Base-by-base conservation (phyloP, 2,888 invertebrate genomes). In the Mythimna vitellina region DNA sequence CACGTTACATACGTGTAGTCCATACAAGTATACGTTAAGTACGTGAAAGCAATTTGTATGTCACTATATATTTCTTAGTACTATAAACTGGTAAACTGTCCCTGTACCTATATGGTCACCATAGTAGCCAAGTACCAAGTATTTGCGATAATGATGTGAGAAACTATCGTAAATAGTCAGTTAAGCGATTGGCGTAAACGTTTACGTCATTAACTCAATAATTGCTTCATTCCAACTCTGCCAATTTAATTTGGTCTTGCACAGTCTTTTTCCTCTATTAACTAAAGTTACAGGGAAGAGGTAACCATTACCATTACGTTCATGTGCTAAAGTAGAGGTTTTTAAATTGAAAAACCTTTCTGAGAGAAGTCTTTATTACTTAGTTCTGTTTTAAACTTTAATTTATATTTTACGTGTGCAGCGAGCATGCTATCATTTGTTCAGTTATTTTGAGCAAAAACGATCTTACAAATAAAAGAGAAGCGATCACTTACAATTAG, bases 11-110 rank as follows among this genome's bases (percentile, higher is more conserved):
- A 65, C 57, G 74, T 29, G 38, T 80, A 77, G 62, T 80, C 80
- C 84, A 81, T 86, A 81, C 77, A 83, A 81, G 82, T 65, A 61
- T 68, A 76, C 32, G 42, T 38, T 69, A 29, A 57, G 81, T 83
- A 85, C 91, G 90, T 91, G 90, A 91, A 88, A 89, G 87, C 87
- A 91, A 91, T 92, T 91, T 88, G 83, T 89, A 88, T 86, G 87
- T 78, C 70, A 86, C 80, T 65, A 73, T 61, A 86, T 71, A 70
- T 89, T 86, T 86, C 82, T 77, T 80, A 83, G 86, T 88, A 80
- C 73, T 69, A 73, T 75, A 71, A 74, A 75, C 78, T 78, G 81
- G 84, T 84, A 81, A 85, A 74, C 74, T 80, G 77, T 73, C 68
- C 56, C 76, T 81, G n/a, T 82, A 46, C 46, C 46, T 17, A 73